Evolutionary conservation across 2,888 invertebrate genomes (phyloP).

Genomic region (Athrips mouffetella): DNA sequence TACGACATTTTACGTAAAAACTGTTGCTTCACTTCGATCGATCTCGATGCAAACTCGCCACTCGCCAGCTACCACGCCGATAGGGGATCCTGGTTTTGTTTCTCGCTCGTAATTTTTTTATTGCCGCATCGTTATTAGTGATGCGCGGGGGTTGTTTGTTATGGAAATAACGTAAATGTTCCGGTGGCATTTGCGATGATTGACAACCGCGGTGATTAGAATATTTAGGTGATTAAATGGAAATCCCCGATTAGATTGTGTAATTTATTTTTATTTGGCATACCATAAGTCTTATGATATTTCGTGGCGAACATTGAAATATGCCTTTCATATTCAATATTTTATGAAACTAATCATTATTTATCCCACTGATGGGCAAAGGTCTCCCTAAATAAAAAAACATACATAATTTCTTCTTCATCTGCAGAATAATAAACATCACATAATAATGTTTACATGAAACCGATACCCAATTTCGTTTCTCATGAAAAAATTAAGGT

Average conservation of each 20-base stretch:
- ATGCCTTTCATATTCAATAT: no score
- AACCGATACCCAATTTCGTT: constrained; percentile 30
- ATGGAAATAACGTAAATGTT: constrained; percentile 8
- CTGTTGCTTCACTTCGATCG: no score
- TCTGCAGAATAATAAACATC: not conserved
- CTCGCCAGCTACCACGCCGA: constrained; percentile 30
- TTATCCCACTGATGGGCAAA: no score
- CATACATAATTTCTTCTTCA: no score
- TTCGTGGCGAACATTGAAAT: no score
- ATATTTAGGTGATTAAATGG: no score
- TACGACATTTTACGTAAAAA: no score
- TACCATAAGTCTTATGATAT: no score
- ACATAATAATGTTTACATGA: not conserved
- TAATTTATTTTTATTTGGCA: no score
- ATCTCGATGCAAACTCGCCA: constrained; percentile 73
- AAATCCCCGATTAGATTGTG: no score
- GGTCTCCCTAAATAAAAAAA: no score
- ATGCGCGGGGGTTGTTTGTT: constrained; percentile 7
- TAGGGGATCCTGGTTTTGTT: constrained; percentile 61
- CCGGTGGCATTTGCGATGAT: not conserved
- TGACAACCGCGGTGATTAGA: not conserved
- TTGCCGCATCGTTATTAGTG: constrained; percentile 39
- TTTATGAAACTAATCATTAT: no score
- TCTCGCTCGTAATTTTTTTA: constrained; percentile 62
- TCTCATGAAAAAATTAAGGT: constrained; percentile 29